Evolutionary conservation across 2,113 vertebrate species (phyloP), one percentile per base, ranked within the genome.

Genomic region (Alligator mississippiensis): DNA sequence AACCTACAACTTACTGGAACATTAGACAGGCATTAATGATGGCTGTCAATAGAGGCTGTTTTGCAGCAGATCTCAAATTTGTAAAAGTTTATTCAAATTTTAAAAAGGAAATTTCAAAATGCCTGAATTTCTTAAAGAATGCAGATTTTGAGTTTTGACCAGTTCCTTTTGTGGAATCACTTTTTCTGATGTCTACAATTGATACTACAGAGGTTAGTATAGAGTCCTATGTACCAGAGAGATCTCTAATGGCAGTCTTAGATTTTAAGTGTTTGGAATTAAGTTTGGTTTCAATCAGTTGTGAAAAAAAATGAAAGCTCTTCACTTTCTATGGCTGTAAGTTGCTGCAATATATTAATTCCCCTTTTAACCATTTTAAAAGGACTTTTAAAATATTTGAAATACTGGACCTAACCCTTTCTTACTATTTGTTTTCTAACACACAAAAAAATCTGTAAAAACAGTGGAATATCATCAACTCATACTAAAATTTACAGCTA

Each of bases 391-490:
- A 47, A 74, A 74, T 6, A 47, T 74, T 6, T 30, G 2, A 74
- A 34, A 60, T 78, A 30, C 28, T 3, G 1, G 1, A 61, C 66
- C 4, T 0, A 85, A 62, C n/a, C n/a, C 3, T 58, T 91, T 93
- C 2, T 27, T 54, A 1, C n/a, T 85, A 1, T 57, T 85, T 76
- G 6, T 61, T 91, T 74, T 60, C 70, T 74, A 74, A 47, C 11
- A 3, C 34, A 47, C 15, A 3, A 11, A 24, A 24, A 66, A 59
- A 58, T 83, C 82, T 89, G 1, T n/a, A 62, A 15, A 47, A 38
- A n/a, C 61, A 55, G 24, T 70, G 4, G 3, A 0, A 4, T 87
- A 54, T 34, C 25, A 55, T 4, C 2, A 24, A 1, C 9, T 3
- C 19, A 9, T 5, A n/a, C 4, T 21, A 86, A 82, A 83, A 80